Evolutionary conservation across 2,888 invertebrate genomes (phyloP).

Genomic region (Drosophila algonquin): DNA sequence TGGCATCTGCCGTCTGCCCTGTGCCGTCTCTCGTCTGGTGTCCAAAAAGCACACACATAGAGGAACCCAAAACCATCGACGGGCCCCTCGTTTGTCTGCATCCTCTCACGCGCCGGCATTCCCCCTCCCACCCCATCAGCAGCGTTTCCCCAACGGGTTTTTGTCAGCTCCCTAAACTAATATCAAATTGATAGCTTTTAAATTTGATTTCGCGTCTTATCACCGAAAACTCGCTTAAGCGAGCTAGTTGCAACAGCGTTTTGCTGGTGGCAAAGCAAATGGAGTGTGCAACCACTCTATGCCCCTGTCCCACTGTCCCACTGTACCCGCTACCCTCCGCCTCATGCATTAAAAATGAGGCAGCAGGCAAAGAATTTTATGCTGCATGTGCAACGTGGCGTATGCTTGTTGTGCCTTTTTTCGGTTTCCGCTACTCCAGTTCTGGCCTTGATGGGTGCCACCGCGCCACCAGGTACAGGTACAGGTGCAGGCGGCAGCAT

Average conservation of each 20-base stretch:
- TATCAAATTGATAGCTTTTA: conserved; percentile 82
- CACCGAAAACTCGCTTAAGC: conserved; percentile 58
- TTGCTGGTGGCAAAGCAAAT: conserved; percentile 39
- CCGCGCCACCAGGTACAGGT: too few relatives aligned
- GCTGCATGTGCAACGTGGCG: conserved; percentile 53
- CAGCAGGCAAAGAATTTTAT: conserved; percentile 61
- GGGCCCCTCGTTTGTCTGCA: too few relatives aligned
- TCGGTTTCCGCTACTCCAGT: not conserved
- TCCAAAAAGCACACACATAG: too few relatives aligned
- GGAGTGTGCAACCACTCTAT: conserved; percentile 42
- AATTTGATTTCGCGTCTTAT: conserved; percentile 81
- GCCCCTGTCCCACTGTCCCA: not conserved
- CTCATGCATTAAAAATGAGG: conserved; percentile 77
- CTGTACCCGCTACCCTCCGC: not conserved
- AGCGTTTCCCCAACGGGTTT: conserved; percentile 47
- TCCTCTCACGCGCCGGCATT: conserved; percentile 23
- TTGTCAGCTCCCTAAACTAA: conserved; percentile 62
- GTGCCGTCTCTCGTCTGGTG: conserved; percentile 16
- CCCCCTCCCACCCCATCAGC: conserved; percentile 36
- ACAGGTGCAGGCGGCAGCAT: not conserved
- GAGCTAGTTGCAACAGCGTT: conserved; percentile 38
- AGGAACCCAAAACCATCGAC: too few relatives aligned
- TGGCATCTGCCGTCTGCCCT: conserved; percentile 31
- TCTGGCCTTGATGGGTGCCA: conserved; percentile 31
- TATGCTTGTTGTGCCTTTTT: conserved; percentile 54